Base-by-base conservation (phyloP, 2,797 vertebrate genomes). In the Ctenopoma multispine region DNA sequence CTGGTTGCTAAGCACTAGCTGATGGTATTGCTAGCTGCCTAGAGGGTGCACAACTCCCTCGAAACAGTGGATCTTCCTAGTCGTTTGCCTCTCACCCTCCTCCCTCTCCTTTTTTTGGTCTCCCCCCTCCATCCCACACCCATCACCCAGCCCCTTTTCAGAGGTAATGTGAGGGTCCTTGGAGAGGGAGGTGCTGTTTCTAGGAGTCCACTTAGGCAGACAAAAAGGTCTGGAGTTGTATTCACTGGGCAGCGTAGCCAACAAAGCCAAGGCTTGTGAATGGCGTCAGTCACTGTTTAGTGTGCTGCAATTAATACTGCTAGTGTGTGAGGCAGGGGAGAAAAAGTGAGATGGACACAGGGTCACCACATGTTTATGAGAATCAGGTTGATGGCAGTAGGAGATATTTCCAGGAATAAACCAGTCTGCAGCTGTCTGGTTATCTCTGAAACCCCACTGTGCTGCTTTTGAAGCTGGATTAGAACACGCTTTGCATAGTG, bases 1-100 rank as follows among this genome's bases (percentile, higher is more conserved):
- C 92, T 81, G 92, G 97, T 99, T 98, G 97, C 97, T 97, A 98
- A 95, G 98, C 94, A 94, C 94, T 92, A 91, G 91, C 89, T 90
- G 92, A 95, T 92, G 94, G 92, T 85, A 95, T 95, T 94, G 94
- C 93, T 80, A 50, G 85, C 89, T 44, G 73, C 72, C 85, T 87
- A 72, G 24, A 75, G 83, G 88, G 76, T 82, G 91, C 85, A 92
- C 90, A 87, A 82, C 93, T 90, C 80, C 84, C 82, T 58, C 80
- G 89, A 89, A 92, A 89, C 93, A 83, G 91, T 95, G 95, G 95
- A 96, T 97, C 96, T 90, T 89, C 91, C 93, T 86, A 92, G 90
- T 95, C 86, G 86, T 90, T 81, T 90, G 82, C 87, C 91, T 90
- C 81, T 89, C 81, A 84, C 81, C 92, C 91, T 71, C 87, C 82